These are phyloP conservation scores for Danaus chrysippus DNA, from an alignment of 2,888 invertebrate genomes.

Conservation along the genomic window DNA sequence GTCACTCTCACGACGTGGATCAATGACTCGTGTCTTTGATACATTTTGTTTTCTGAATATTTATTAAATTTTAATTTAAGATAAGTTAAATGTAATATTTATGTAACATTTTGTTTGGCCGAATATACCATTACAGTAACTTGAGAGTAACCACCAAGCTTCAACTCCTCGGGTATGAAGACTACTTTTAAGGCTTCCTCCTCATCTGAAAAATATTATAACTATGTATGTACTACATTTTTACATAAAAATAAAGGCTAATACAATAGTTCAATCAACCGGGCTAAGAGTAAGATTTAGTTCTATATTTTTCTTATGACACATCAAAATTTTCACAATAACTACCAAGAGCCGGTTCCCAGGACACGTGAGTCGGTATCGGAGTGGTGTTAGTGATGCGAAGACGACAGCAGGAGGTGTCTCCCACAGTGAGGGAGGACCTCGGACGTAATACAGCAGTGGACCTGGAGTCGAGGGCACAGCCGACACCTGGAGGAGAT, in stretches of 20 bases:
- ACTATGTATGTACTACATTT: background rate
- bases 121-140: conserved; percentile 20
- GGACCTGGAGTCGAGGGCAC: conserved; percentile 39
- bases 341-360: conserved; percentile 48
- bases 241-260: background rate
- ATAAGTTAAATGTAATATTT: no score
- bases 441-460: conserved; percentile 48
- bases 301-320: no score
- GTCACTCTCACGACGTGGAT: no score
- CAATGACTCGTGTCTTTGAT: no score
- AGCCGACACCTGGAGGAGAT: conserved; percentile 36
- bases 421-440: conserved; percentile 39
- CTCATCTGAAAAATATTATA: conserved; percentile 41
- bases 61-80: no score
- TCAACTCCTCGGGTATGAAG: conserved; percentile 49
- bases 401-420: conserved; percentile 45
- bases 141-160: conserved; percentile 16
- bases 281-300: no score
- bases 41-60: no score
- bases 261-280: no score
- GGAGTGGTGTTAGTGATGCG: conserved; percentile 54
- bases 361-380: conserved; percentile 46
- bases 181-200: conserved; percentile 42
- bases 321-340: no score
- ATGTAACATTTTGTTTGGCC: no score